These are phyloP conservation scores for Acanthopagrus latus DNA, from an alignment of 2,797 vertebrate genomes.

Conservation along the genomic window DNA sequence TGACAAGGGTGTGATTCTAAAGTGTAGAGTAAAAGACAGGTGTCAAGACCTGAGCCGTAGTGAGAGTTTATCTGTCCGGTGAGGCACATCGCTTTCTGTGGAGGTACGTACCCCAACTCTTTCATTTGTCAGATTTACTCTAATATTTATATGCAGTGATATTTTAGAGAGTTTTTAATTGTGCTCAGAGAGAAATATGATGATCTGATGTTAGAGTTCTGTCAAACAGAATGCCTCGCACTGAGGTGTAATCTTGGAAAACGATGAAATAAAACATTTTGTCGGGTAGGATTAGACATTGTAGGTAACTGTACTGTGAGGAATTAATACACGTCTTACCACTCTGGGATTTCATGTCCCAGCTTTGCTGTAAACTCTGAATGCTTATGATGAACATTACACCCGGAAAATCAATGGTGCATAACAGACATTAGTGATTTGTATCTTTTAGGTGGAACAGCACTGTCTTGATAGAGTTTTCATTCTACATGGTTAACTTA, in stretches of 20 bases:
- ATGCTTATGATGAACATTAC: not conserved
- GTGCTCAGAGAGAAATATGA: not conserved
- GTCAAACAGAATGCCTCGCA: not conserved
- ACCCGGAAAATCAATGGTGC: not conserved
- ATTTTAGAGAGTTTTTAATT: not conserved
- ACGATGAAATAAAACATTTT: not conserved
- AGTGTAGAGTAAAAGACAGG: conserved; percentile 47
- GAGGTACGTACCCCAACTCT: conserved; percentile 58
- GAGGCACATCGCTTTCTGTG: conserved; percentile 6
- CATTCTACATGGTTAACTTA: not conserved
- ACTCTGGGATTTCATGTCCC: not conserved
- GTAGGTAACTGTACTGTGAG: not conserved
- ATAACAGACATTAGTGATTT: not conserved
- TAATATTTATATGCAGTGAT: not conserved
- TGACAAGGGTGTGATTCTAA: conserved; percentile 60
- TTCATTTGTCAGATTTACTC: not conserved
- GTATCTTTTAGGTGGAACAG: not conserved
- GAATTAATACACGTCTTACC: not conserved
- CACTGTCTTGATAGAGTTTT: not conserved
- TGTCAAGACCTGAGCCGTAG: conserved; percentile 16
- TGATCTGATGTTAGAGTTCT: conserved; percentile 6
- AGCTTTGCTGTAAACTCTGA: not conserved
- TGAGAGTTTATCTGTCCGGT: conserved; percentile 15
- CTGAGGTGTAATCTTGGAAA: not conserved
- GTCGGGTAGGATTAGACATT: not conserved